These are phyloP conservation scores for Oligia latruncula DNA, from an alignment of 2,888 invertebrate genomes.

Conservation along the genomic window DNA sequence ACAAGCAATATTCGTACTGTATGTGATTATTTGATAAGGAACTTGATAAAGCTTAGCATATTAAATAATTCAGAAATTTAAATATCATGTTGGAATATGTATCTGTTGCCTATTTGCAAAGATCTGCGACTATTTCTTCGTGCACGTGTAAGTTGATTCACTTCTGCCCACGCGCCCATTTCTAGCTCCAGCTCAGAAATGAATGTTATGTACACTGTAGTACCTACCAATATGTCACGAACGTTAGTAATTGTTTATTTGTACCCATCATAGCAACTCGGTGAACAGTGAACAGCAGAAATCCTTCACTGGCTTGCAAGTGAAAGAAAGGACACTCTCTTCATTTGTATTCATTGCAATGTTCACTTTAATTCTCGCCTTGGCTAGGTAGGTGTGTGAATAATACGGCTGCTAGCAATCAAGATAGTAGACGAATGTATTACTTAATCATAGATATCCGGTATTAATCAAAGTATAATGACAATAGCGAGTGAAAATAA, in stretches of 20 bases:
- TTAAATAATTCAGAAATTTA: constrained; percentile 47
- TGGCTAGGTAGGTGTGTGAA: background rate
- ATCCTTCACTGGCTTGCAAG: constrained; percentile 24
- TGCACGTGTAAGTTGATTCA: constrained; percentile 69
- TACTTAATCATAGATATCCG: too few species aligned
- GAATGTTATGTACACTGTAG: constrained; percentile 11
- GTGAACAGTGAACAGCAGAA: background rate
- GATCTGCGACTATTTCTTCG: constrained; percentile 62
- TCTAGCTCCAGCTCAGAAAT: constrained; percentile 58
- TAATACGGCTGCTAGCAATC: constrained; percentile 3
- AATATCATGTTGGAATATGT: constrained; percentile 43
- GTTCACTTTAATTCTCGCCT: constrained; percentile 22
- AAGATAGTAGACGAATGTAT: constrained; percentile 13
- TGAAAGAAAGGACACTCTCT: constrained; percentile 34
- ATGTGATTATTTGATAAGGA: background rate
- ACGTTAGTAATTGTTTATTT: constrained; percentile 4
- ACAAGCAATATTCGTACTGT: background rate
- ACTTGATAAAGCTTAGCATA: constrained; percentile 21
- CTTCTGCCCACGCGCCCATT: constrained; percentile 72
- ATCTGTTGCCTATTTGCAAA: constrained; percentile 60
- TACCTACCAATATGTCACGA: background rate
- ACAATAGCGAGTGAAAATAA: constrained; percentile 16
- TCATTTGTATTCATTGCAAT: constrained; percentile 26
- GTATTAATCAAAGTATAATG: background rate
- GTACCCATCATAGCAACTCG: background rate